Conservation (phyloP, 2,113 vertebrate genomes). For the Petromus typicus region DNA sequence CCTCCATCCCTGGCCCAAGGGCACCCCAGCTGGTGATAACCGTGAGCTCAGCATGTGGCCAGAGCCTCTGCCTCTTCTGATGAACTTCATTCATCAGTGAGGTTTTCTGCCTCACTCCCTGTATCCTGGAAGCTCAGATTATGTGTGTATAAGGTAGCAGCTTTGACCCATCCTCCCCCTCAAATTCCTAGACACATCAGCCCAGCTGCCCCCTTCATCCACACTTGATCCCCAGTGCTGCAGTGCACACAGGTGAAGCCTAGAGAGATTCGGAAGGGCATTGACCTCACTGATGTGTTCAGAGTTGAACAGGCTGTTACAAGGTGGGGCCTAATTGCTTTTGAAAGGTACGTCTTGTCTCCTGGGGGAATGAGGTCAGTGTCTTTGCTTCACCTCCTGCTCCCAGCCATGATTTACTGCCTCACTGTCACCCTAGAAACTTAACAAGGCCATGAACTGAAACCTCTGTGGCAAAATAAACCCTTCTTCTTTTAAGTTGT, state of each 20-base stretch:
- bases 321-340: neutral
- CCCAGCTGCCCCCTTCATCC: neutral
- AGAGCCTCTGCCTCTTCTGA: neutral
- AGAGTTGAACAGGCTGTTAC: neutral
- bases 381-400: neutral
- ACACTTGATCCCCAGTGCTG: no score
- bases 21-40: neutral
- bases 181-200: neutral
- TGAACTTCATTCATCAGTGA: fast-evolving
- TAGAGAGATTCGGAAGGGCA: neutral
- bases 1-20: neutral
- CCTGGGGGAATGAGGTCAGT: neutral
- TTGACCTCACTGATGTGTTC: neutral
- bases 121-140: neutral
- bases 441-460: neutral
- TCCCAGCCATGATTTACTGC: neutral
- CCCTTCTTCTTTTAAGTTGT: neutral
- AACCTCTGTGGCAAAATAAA: neutral
- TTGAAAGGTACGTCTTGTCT: neutral
- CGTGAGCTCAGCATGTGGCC: neutral
- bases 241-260: neutral
- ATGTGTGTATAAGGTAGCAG: neutral
- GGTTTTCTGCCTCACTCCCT: neutral
- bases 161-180: neutral
- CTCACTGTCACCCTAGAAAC: neutral